Percentiles rank a stretch among this genome's conserved stretches.
These are phyloP conservation scores for Aphelocoma californica DNA, from an alignment of 2,797 vertebrate species.

Conservation along the genomic window DNA sequence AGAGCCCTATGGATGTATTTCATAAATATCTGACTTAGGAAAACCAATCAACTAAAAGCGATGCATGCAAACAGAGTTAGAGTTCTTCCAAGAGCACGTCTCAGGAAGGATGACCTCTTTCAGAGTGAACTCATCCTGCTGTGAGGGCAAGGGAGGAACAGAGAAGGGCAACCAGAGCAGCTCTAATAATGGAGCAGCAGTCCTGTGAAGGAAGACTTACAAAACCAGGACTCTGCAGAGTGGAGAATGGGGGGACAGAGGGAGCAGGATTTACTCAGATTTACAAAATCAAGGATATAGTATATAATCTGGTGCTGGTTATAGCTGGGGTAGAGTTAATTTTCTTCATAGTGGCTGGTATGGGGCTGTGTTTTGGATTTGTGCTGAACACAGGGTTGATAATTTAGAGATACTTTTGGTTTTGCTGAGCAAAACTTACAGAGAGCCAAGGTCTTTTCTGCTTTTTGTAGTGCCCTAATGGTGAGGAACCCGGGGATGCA, in stretches of 20 bases:
- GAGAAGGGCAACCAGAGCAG: neutral
- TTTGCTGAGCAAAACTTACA: neutral
- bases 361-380: neutral
- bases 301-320: neutral
- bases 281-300: neutral
- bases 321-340: neutral
- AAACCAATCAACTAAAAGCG: slow-evolving; percentile 18
- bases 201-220: neutral
- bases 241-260: neutral
- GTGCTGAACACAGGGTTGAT: neutral
- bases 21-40: neutral
- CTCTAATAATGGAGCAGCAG: neutral
- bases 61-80: neutral
- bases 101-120: neutral
- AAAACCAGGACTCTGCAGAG: neutral
- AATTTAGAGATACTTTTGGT: neutral
- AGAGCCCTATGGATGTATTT: neutral
- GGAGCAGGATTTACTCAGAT: neutral
- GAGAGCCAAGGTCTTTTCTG: neutral
- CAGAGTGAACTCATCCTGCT: neutral
- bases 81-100: neutral
- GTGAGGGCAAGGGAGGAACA: neutral
- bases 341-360: neutral
- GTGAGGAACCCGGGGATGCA: neutral
- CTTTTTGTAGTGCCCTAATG: neutral